Base-by-base conservation (phyloP, 2,888 invertebrate genomes). In the Drosophila macrothrix region DNA sequence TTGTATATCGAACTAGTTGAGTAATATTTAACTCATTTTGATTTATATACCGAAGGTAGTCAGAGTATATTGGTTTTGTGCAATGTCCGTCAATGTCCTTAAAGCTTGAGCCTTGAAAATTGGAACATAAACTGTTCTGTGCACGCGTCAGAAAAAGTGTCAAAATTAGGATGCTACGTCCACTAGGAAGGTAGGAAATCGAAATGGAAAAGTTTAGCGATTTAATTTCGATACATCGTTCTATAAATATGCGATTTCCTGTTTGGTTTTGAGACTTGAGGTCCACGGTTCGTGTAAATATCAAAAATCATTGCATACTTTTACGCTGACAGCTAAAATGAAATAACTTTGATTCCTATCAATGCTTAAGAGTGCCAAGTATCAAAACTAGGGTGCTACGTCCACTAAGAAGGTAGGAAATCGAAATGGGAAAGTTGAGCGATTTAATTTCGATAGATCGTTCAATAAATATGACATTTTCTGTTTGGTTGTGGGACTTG, bases 241-340 rank as follows among this genome's bases (percentile, higher is more conserved):
- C 10, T 12, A 12, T n/a, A 10, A n/a, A n/a, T 2, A 41, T n/a
- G 0, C 0, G 0, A n/a, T 2, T n/a, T 41, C 10, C 2, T n/a
- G 43, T 22, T 12, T 43, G 3, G 22, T 6, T 43, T 0, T 14
- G 12, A 14, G 14, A 33, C 12, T 33, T 33, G 35, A 14, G 6
- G 43, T 22, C 0, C 39, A 4, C 39, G 4, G n/a, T n/a, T n/a
- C n/a, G n/a, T n/a, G n/a, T n/a, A n/a, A n/a, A n/a, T n/a, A n/a
- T 29, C 5, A 29, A 29, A 43, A 43, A 43, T 0, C 14, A 43
- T 43, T 1, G 22, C 7, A 43, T 14, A 22, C 22, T 7, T 14
- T 43, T 14, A 22, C 14, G 22, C 43, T 0, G 22, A 14, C 0
- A 2, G 3, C 6, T 14, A 22, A 43, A 43, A 43, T 6, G 1